phyloP scores from a whole-genome alignment of 2,113 vertebrate genomes.

The Apeltes quadracus region DNA sequence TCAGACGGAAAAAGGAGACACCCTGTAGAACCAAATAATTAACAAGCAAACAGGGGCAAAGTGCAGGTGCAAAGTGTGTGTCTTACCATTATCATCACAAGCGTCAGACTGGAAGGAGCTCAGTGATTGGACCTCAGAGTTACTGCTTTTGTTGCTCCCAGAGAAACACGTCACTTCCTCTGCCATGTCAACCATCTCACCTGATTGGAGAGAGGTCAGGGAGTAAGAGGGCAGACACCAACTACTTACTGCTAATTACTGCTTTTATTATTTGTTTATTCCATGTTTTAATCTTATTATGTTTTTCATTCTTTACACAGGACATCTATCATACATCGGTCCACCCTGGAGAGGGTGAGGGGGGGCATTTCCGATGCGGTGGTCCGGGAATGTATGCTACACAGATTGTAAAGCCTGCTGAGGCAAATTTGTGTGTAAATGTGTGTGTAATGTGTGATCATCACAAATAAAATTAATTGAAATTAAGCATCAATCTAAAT shows the following conservation, averaged over 20 bases:
- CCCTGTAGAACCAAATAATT: slow-evolving; percentile 10
- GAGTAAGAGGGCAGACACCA: not conserved
- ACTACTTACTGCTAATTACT: not conserved
- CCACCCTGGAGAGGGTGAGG: too few relatives aligned
- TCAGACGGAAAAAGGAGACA: slow-evolving; percentile 3
- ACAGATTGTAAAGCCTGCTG: too few relatives aligned
- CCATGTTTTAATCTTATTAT: too few relatives aligned
- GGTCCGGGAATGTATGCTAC: not conserved
- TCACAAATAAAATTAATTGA: too few relatives aligned
- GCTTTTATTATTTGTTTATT: too few relatives aligned
- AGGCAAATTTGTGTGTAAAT: too few relatives aligned
- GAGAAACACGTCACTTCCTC: slow-evolving; percentile 94
- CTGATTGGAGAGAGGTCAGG: slow-evolving; percentile 63
- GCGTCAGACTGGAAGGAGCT: slow-evolving; percentile 97
- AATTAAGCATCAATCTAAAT: too few relatives aligned
- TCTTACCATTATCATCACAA: slow-evolving; percentile 96
- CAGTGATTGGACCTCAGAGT: slow-evolving; percentile 95
- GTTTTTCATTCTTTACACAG: too few relatives aligned
- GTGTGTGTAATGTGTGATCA: too few relatives aligned
- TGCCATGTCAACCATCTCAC: slow-evolving; percentile 87
- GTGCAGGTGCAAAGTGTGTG: not conserved
- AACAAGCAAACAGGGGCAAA: slow-evolving; percentile 14
- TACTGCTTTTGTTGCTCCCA: slow-evolving; percentile 94
- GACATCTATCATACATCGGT: too few relatives aligned
- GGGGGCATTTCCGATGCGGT: too few relatives aligned